Evolutionary conservation across 2,797 vertebrate species (phyloP).

Genomic region (Rhinichthys osculus): DNA sequence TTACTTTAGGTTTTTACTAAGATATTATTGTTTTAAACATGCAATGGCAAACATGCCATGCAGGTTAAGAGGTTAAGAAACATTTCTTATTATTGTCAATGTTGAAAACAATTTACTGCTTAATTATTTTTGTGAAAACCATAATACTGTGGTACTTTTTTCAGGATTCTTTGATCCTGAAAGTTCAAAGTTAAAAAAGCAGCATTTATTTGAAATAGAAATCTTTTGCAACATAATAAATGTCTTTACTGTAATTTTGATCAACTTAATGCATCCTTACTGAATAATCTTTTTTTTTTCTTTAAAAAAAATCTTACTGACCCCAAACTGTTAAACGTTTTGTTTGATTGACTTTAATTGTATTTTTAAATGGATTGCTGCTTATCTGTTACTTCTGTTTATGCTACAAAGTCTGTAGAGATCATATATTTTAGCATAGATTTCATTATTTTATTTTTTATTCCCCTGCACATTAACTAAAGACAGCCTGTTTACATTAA

Average conservation of each 20-base stretch:
- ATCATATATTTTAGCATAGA: neutral
- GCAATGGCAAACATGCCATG: no score
- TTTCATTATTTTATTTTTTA: neutral
- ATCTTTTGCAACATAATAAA: neutral
- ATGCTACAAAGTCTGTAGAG: neutral
- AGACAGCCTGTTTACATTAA: neutral
- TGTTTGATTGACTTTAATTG: neutral
- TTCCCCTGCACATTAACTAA: neutral
- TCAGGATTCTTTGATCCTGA: neutral
- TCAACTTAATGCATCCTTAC: neutral
- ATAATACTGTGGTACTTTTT: no score
- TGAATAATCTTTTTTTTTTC: neutral
- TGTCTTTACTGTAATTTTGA: neutral
- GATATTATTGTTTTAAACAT: no score
- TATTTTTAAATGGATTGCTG: neutral
- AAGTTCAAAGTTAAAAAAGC: neutral
- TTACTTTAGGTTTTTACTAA: no score
- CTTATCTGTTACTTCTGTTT: neutral
- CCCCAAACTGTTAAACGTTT: neutral
- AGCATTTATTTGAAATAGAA: neutral
- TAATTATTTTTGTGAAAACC: neutral
- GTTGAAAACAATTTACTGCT: neutral
- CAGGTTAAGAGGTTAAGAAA: no score
- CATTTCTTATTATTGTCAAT: neutral
- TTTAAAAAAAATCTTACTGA: neutral